Evolutionary conservation across 2,888 invertebrate genomes (phyloP), one percentile per base, ranked within the genome.

Genomic region (Acanthosepion lycidas): DNA sequence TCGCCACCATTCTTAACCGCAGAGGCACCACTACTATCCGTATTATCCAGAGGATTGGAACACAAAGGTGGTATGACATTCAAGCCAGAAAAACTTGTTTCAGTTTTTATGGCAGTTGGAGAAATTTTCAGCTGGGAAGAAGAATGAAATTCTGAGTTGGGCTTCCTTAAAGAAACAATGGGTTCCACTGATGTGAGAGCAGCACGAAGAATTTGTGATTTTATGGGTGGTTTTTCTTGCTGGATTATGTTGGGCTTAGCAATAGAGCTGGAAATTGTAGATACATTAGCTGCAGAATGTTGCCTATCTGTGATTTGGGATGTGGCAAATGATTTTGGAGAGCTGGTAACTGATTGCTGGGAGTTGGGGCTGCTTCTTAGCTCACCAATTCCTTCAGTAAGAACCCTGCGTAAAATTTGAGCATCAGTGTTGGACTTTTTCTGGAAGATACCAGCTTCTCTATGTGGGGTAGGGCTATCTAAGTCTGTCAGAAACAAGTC

Each of bases 181-280:
- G 78, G 78, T n/a, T 78, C 78, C n/a, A 78, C 51, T n/a, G 93
- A 93, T 4, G 93, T 93, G 51, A 93, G 53, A 51, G 93, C 93
- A 42, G 48, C 93, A 12, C 93, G 51, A 93, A 93, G 93, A 20
- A 93, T 49, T 53, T 93, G 93, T 6, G 93, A 93, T 93, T 93
- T 93, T 28, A 49, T 49, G 53, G 93, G 51, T 26, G n/a, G 15
- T 53, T 53, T 49, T 26, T 93, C 78, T n/a, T 33, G 78, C 78
- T 78, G 78, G 78, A n/a, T 78, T 33, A 33, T 15, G n/a, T n/a
- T 78, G n/a, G 78, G 78, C 12, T 78, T 78, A 15, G 6, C 12
- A 78, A n/a, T 15, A 12, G 78, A n/a, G n/a, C 78, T 15, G 12
- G n/a, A 78, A 78, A 33, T 9, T 78, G n/a, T n/a, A 12, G n/a